Conservation (phyloP, 2,797 vertebrate species). For the Pristis pectinata region DNA sequence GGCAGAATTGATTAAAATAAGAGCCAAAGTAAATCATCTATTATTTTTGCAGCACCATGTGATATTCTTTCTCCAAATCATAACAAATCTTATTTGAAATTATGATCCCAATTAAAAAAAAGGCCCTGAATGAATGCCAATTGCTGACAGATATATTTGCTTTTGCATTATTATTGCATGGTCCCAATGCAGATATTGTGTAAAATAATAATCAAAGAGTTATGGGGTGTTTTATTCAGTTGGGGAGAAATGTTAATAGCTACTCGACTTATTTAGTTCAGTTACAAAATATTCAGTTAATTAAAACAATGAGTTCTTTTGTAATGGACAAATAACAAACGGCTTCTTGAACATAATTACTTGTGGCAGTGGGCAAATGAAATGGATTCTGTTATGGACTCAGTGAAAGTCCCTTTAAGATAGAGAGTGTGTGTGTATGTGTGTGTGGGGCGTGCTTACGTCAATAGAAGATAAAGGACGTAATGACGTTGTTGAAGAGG, state of each 20-base stretch:
- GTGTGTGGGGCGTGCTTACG: too few relatives aligned
- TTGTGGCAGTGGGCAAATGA: background rate
- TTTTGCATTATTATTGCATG: background rate
- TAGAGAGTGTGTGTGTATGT: too few relatives aligned
- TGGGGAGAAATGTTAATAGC: background rate
- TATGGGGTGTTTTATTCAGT: background rate
- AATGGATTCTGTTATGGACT: too few relatives aligned
- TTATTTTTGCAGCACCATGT: too few relatives aligned
- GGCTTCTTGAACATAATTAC: background rate
- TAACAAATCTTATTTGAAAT: too few relatives aligned
- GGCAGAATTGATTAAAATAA: too few relatives aligned
- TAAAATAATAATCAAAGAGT: background rate
- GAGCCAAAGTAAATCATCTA: too few relatives aligned
- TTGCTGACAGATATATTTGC: background rate
- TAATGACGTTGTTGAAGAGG: too few relatives aligned
- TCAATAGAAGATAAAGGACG: too few relatives aligned
- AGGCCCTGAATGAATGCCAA: background rate
- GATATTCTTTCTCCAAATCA: too few relatives aligned
- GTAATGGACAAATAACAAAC: background rate
- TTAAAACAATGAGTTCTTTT: background rate
- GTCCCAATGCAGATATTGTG: background rate
- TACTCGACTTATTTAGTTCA: background rate
- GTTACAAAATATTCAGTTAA: slow-evolving; percentile 11
- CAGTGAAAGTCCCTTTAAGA: too few relatives aligned
- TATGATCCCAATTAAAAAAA: background rate